Conservation (phyloP, 1,140 invertebrate genomes). For the Nylanderia fulva region DNA sequence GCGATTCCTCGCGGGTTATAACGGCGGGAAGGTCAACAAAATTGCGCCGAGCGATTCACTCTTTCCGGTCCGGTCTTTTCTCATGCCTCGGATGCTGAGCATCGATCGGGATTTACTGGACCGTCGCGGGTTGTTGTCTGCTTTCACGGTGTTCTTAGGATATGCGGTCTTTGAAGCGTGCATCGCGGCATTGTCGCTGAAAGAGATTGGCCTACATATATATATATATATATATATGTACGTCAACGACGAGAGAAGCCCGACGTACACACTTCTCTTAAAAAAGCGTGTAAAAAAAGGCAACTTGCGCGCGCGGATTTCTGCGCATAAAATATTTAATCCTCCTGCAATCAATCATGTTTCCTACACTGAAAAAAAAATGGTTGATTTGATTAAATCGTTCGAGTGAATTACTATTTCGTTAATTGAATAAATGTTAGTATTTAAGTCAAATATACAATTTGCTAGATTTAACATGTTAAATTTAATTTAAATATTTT, state of each 20-base stretch:
- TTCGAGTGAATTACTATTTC: no score
- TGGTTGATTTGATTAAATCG: no score
- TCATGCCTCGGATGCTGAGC: conserved; percentile 55
- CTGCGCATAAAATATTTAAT: conserved; percentile 24
- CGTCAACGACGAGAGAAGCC: not conserved
- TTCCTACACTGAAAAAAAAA: no score
- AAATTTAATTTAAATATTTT: no score
- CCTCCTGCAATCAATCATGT: not conserved
- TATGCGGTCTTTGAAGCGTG: conserved; percentile 52
- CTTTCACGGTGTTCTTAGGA: conserved; percentile 62
- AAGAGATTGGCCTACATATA: conserved; percentile 55
- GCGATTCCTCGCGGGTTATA: conserved; percentile 26
- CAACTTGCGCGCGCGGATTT: not conserved
- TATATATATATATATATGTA: conserved; percentile 30
- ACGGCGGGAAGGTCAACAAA: conserved; percentile 31
- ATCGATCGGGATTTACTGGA: conserved; percentile 68
- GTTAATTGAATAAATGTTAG: no score
- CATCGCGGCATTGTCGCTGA: conserved; percentile 34
- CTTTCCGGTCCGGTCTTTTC: conserved; percentile 56
- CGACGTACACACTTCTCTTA: conserved; percentile 2
- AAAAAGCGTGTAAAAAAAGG: not conserved
- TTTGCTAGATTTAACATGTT: no score
- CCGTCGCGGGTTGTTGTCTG: conserved; percentile 65
- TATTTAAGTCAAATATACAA: no score
- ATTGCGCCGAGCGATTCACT: conserved; percentile 33